Evolutionary conservation across 2,888 invertebrate genomes (phyloP), one percentile per base, ranked within the genome.

Genomic region (Galerucella calmariensis): DNA sequence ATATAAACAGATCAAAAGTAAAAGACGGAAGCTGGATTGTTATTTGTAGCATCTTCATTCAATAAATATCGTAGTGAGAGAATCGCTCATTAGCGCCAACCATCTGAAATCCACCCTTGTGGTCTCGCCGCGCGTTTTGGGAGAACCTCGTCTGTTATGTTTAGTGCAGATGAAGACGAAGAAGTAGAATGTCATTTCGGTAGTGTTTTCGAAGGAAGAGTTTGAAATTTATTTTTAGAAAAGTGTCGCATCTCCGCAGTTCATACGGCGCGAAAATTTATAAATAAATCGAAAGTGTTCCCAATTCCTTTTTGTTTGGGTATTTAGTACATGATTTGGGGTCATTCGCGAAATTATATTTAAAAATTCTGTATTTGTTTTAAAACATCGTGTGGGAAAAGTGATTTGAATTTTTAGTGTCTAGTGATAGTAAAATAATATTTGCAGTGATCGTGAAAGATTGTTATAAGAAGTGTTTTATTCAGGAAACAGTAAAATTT

Each of bases 221-320:
- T 74, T 67, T 41, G 44, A 51, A 67, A 35, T 67, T 67, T 78
- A 78, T 78, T 76, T 76, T 73, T 78, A 78, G 78, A 76, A 72
- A 74, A 75, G 61, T 71, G 53, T 72, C 67, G 61, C 58, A 41
- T 67, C 66, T 67, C 67, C 62, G 74, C 41, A 67, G 71, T 70
- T 58, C 35, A 58, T 46, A 20, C 66, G 67, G 69, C 74, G 78
- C 78, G 70, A 78, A 78, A 78, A 78, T 75, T 66, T 78, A 76
- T 76, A 78, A 76, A 76, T 78, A 78, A 72, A 72, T 63, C 69
- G n/a, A 48, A 71, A 66, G 72, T 75, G 74, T 67, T 75, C 73
- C 69, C 69, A 66, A 73, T 78, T 35, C 35, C 67, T 67, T 69
- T 69, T 75, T 65, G 61, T 69, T 72, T 56, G 24, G 62, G 72